A percentile compares a stretch with the other conserved stretches of the same genome.
These are phyloP conservation scores for Irena cyanogastra DNA, from an alignment of 2,113 vertebrate species.

Conservation along the genomic window DNA sequence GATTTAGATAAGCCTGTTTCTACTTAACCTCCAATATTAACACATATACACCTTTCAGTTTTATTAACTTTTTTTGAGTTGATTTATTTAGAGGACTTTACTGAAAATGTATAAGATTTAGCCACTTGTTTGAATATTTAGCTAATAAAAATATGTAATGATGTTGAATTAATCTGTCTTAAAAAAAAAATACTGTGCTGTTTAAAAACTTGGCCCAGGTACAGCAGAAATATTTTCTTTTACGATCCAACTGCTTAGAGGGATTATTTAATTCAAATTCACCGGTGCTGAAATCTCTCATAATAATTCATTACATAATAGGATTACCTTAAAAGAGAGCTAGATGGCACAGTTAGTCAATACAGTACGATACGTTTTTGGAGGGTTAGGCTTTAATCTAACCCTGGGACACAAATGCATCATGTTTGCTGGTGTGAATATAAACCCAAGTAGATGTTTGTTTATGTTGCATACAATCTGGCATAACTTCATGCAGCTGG, in stretches of 20 bases:
- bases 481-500: constrained; percentile 21
- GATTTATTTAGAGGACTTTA: not conserved
- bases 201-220: not conserved
- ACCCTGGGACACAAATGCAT: not conserved
- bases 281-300: not conserved
- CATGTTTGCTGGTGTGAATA: not conserved
- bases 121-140: not conserved
- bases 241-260: not conserved
- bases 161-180: not conserved
- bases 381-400: not conserved
- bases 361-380: not conserved
- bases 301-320: constrained; percentile 41
- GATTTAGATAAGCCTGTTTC: not conserved
- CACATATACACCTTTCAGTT: not conserved
- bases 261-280: constrained; percentile 22
- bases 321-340: constrained; percentile 32
- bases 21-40: not conserved
- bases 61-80: not conserved
- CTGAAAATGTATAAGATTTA: not conserved
- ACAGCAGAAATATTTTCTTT: constrained; percentile 15
- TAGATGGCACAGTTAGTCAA: constrained; percentile 12
- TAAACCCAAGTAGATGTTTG: constrained; percentile 16
- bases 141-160: not conserved
- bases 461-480: constrained; percentile 8
- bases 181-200: not conserved